These are phyloP conservation scores for Subanguina moxae DNA, from an alignment of 1,140 invertebrate genomes.

Conservation along the genomic window DNA sequence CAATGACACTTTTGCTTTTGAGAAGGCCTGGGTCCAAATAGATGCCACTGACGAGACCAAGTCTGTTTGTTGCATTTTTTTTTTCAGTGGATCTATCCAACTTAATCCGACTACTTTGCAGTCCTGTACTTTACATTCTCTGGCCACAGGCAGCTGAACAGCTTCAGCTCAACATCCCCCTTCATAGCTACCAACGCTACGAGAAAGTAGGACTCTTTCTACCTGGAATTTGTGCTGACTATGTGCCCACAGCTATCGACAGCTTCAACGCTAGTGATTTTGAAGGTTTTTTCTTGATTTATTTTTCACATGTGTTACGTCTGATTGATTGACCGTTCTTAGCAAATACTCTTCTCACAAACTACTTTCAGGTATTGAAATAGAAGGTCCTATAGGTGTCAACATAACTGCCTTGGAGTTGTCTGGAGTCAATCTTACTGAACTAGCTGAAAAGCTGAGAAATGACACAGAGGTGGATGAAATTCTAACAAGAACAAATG, in stretches of 20 bases:
- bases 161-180: conserved; percentile 38
- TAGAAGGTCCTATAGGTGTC: conserved; percentile 58
- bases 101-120: too few species aligned
- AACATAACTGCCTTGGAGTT: conserved; percentile 54
- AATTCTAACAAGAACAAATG: conserved; percentile 51
- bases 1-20: conserved; percentile 30
- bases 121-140: conserved; percentile 45
- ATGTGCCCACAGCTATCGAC: conserved; percentile 55
- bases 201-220: conserved; percentile 49
- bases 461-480: conserved; percentile 59
- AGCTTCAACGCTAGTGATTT: conserved; percentile 56
- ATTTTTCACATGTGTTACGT: too few species aligned
- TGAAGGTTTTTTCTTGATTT: conserved; percentile 36
- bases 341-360: too few species aligned
- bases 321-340: too few species aligned
- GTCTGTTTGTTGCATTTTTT: conserved; percentile 21
- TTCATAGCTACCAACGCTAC: conserved; percentile 40
- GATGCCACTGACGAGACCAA: conserved; percentile 53
- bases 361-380: conserved; percentile 54
- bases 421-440: conserved; percentile 58
- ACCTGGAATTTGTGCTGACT: conserved; percentile 56
- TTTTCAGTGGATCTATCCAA: too few species aligned
- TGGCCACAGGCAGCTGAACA: conserved; percentile 32
- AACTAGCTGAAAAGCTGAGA: conserved; percentile 54
- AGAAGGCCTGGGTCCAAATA: conserved; percentile 46